Evolutionary conservation across 2,113 vertebrate species (phyloP), one percentile per base, ranked within the genome.

Genomic region (Passer domesticus): DNA sequence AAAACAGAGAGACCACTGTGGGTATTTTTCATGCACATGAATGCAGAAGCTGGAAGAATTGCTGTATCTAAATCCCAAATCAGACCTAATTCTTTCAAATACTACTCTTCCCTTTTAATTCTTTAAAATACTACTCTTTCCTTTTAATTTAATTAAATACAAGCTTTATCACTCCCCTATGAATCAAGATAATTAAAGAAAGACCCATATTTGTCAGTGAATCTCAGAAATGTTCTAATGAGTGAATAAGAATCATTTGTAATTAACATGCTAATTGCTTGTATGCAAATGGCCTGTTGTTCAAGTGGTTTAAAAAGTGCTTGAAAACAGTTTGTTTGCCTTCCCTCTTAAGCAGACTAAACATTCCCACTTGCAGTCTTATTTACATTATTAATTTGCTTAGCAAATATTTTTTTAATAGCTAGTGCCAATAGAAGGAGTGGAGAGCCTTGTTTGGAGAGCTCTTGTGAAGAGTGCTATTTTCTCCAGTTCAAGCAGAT

Each of bases 361-460:
- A 96, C 89, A 96, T 91, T 96, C 95, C 95, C 96, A 85, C 93
- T 97, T 97, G 85, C 47, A 82, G 94, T 83, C 87, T 95, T 97
- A 97, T 97, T 98, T 97, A 97, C 97, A 97, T 96, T 97, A 97
- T 97, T 98, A 98, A 98, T 98, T 98, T 98, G 95, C 96, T 98
- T 95, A 95, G 92, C 95, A 97, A 96, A 96, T 96, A 96, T 95
- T 95, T 95, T 90, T 97, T 95, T 91, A 93, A 88, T 89, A 73
- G 72, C 66, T 73, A 39, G 77, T 90, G 86, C 94, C 97, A 97
- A 97, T 85, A 97, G 93, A 95, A 96, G 72, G 47, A 39, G 91
- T 84, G 84, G 87, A 96, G n/a, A 94, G 92, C 43, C 43, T 81
- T 95, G 75, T 92, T 97, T 98, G 96, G 94, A 98, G 97, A 96